Conservation (phyloP, 2,797 vertebrate species). For the Chelon labrosus region DNA sequence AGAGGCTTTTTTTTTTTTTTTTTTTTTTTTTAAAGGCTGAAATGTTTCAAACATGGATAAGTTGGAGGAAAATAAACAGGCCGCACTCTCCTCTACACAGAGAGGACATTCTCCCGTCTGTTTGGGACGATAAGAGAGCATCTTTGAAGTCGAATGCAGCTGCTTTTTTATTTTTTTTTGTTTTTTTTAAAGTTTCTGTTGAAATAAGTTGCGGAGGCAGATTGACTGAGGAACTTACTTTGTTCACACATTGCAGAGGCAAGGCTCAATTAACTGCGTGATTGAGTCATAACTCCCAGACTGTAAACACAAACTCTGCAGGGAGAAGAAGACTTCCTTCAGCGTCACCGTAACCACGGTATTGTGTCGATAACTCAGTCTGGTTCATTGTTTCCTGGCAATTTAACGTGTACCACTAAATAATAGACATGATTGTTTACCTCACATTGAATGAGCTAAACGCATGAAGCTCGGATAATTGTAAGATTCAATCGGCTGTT, state of each 20-base stretch:
- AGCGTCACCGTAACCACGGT: too few species aligned
- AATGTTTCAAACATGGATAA: constrained; percentile 47
- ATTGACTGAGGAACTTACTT: constrained; percentile 32
- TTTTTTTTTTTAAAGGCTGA: constrained; percentile 25
- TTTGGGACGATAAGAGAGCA: constrained; percentile 53
- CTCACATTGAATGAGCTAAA: too few species aligned
- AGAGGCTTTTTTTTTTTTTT: constrained; percentile 4
- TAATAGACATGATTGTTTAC: neutral
- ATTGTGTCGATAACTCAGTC: neutral
- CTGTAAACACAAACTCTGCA: neutral
- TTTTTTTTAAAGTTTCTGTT: constrained; percentile 36
- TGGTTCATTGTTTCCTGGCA: neutral
- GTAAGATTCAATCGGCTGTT: neutral
- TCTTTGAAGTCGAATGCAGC: constrained; percentile 54
- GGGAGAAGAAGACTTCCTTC: neutral
- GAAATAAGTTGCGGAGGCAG: constrained; percentile 19
- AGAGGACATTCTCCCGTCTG: constrained; percentile 49
- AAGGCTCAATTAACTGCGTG: constrained; percentile 23
- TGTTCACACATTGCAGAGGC: constrained; percentile 23
- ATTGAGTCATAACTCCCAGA: constrained; percentile 3
- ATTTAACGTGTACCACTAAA: neutral
- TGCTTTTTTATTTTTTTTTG: neutral
- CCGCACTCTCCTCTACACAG: neutral
- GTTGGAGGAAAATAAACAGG: constrained; percentile 51
- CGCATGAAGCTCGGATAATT: neutral